These are phyloP conservation scores for Archips crataeganus DNA, from an alignment of 2,888 invertebrate genomes.

Conservation along the genomic window DNA sequence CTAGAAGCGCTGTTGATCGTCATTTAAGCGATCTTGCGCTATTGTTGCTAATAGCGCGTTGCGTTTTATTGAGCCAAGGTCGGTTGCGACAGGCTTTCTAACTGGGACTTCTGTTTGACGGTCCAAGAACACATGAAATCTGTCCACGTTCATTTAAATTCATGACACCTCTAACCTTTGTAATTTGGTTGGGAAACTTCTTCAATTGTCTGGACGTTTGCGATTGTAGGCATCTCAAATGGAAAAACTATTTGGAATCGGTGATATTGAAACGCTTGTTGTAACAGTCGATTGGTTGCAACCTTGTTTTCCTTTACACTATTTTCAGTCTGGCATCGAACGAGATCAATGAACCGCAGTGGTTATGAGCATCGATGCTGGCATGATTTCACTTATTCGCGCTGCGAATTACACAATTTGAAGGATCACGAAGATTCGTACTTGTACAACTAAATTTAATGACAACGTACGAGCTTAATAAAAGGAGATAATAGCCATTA, in stretches of 20 bases:
- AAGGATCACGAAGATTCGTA: conserved; percentile 64
- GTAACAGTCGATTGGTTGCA: conserved; percentile 70
- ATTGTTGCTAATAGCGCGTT: conserved; percentile 75
- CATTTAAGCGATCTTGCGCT: conserved; percentile 82
- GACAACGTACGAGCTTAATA: conserved; percentile 22
- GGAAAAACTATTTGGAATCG: conserved; percentile 43
- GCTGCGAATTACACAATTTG: conserved; percentile 57
- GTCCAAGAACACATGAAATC: conserved; percentile 59
- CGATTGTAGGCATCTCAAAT: conserved; percentile 56
- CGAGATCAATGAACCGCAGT: conserved; percentile 72
- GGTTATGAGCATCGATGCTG: conserved; percentile 63
- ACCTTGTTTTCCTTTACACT: conserved; percentile 74
- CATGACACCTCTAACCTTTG: conserved; percentile 77
- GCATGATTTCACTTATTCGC: conserved; percentile 76
- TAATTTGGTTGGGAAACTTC: conserved; percentile 67
- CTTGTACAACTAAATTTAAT: conserved; percentile 19
- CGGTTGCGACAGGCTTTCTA: conserved; percentile 81
- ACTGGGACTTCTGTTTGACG: conserved; percentile 67
- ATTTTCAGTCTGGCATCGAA: conserved; percentile 72
- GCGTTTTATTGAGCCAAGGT: conserved; percentile 79
- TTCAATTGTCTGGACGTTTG: conserved; percentile 54
- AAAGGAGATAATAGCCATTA: conserved; percentile 36
- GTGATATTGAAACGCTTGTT: conserved; percentile 67
- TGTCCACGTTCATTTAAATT: conserved; percentile 71
- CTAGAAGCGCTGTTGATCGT: conserved; percentile 78